phyloP scores from a whole-genome alignment of 2,888 invertebrate genomes.

The Onthophagus sagittarius region DNA sequence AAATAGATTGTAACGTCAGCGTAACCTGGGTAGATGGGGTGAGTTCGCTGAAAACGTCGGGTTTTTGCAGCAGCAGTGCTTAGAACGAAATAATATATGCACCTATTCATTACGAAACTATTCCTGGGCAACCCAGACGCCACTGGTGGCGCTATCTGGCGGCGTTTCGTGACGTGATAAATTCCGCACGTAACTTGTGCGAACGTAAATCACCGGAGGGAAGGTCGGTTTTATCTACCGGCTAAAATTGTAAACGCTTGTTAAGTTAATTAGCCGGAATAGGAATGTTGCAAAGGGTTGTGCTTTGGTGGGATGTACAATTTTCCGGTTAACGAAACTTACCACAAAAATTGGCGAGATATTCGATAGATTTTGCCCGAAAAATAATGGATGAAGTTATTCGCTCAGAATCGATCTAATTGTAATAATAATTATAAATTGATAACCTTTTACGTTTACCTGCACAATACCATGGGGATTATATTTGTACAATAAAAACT shows the following conservation, averaged over 20 bases:
- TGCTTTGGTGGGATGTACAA: not conserved
- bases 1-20: too few relatives aligned
- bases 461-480: too few relatives aligned
- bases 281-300: not conserved
- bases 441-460: too few relatives aligned
- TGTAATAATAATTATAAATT: too few relatives aligned
- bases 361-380: not conserved
- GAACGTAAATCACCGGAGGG: not conserved
- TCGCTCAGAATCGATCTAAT: too few relatives aligned
- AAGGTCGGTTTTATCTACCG: slow-evolving; percentile 5
- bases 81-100: slow-evolving; percentile 8
- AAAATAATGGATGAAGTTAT: not conserved
- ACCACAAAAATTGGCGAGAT: not conserved
- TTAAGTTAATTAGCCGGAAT: slow-evolving; percentile 6
- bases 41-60: not conserved
- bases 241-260: slow-evolving; percentile 11
- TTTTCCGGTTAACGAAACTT: not conserved
- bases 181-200: slow-evolving; percentile 2
- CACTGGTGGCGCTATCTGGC: slow-evolving; percentile 7
- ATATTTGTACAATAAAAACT: too few relatives aligned
- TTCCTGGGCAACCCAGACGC: not conserved
- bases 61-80: not conserved
- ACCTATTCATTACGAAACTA: slow-evolving; percentile 9
- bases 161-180: slow-evolving; percentile 1
- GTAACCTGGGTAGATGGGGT: not conserved